These are phyloP conservation scores for Helogale parvula DNA, from an alignment of 2,113 vertebrate species.

Conservation along the genomic window DNA sequence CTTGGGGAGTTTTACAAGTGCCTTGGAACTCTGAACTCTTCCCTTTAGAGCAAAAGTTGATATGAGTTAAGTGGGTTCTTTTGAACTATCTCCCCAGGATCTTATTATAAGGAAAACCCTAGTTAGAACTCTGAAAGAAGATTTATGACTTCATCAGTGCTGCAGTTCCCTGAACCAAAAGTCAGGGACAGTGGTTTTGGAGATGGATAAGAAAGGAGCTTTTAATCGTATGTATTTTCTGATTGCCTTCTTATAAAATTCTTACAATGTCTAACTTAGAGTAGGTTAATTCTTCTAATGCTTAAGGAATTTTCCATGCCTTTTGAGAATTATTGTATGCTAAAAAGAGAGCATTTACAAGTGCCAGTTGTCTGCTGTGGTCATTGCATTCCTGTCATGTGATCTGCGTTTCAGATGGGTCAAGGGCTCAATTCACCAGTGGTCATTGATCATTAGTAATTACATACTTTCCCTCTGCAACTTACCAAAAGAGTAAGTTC, in stretches of 20 bases:
- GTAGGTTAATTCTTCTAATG: not conserved
- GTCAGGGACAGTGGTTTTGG: not conserved
- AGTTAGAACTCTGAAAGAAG: not conserved
- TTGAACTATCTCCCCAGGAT: not conserved
- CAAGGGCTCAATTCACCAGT: not conserved
- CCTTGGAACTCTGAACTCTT: not conserved
- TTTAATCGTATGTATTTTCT: constrained; percentile 8
- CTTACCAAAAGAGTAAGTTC: not conserved
- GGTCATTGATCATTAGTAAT: not conserved
- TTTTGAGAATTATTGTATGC: not conserved
- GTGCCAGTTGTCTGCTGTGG: not conserved
- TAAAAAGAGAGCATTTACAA: not conserved
- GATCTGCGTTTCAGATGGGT: not conserved
- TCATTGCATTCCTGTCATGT: not conserved
- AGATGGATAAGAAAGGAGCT: not conserved
- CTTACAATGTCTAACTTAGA: not conserved
- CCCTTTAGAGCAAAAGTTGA: not conserved
- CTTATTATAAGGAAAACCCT: not conserved
- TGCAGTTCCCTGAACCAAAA: not conserved
- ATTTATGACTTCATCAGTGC: not conserved
- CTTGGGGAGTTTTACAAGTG: not conserved
- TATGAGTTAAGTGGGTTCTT: not conserved
- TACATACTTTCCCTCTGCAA: not conserved
- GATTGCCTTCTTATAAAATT: not conserved
- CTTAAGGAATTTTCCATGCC: not conserved